These are phyloP conservation scores for Idris sp. DNA, from an alignment of 1,140 invertebrate species.

Conservation along the genomic window DNA sequence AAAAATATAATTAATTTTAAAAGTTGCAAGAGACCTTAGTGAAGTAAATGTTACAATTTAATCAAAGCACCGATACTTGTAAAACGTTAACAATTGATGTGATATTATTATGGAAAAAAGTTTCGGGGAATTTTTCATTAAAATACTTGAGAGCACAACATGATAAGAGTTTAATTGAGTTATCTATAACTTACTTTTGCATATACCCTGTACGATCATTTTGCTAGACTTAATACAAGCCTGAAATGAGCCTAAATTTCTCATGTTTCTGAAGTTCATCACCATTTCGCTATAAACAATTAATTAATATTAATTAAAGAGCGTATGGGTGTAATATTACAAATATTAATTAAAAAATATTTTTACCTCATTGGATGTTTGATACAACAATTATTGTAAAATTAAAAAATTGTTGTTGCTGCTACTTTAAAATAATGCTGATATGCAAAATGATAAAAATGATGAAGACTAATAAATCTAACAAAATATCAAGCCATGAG, in stretches of 20 bases:
- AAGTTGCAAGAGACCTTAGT: not conserved
- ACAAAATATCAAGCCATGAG: constrained; percentile 33
- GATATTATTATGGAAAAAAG: constrained; percentile 2
- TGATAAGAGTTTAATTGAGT: constrained; percentile 30
- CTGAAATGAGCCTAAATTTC: constrained; percentile 2
- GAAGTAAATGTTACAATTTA: constrained; percentile 5
- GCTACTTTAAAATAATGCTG: no score
- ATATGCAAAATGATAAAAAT: constrained; percentile 17
- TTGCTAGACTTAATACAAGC: constrained; percentile 5
- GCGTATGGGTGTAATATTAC: no score
- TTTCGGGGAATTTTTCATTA: constrained; percentile 25
- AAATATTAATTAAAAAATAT: no score
- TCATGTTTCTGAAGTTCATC: not conserved
- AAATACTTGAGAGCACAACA: constrained; percentile 24
- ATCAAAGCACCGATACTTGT: constrained; percentile 1
- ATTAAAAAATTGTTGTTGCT: no score
- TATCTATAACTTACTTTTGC: constrained; percentile 13
- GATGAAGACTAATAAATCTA: constrained; percentile 36
- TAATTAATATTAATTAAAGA: no score
- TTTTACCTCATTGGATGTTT: no score
- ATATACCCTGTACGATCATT: constrained; percentile 11
- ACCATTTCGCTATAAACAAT: no score
- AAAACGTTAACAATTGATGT: not conserved
- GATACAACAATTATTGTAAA: no score
- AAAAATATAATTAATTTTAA: no score